Conservation (phyloP, 92 coral and sea anemone species). For the Zoanthus solanderi region DNA sequence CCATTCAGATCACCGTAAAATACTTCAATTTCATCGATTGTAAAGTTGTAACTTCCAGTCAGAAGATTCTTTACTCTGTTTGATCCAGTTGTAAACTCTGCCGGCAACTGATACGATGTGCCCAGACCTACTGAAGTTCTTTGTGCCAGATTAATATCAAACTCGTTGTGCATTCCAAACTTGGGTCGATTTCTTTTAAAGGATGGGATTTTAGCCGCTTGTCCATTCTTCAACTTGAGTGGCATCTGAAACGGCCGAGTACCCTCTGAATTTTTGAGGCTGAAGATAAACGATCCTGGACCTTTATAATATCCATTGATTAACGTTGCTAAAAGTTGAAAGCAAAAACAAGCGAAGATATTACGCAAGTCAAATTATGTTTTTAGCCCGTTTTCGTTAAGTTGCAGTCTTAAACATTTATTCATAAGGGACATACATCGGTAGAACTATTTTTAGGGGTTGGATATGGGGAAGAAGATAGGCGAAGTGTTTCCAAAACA, state of each 20-base stretch:
- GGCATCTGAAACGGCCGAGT: conserved; percentile 37
- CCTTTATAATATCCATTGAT: neutral
- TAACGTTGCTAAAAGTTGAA: neutral
- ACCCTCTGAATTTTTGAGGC: conserved; percentile 42
- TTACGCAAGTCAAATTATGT: too few species aligned
- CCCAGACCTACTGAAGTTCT: neutral
- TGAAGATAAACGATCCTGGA: conserved; percentile 8
- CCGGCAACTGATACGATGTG: neutral
- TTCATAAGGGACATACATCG: too few species aligned
- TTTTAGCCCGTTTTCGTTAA: neutral
- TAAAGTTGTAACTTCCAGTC: conserved; percentile 20
- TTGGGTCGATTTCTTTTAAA: neutral
- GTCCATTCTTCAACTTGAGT: neutral
- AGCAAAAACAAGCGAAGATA: neutral
- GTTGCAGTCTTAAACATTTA: neutral
- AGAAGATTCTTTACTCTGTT: conserved; percentile 32
- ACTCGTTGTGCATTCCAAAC: neutral
- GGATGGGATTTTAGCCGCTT: neutral
- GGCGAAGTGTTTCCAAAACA: too few species aligned
- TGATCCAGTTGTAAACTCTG: neutral
- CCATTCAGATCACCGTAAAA: conserved; percentile 19
- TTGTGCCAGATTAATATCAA: neutral
- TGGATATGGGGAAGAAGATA: too few species aligned
- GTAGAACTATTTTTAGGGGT: too few species aligned
- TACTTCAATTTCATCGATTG: conserved; percentile 31